Evolutionary conservation across 2,113 vertebrate genomes (phyloP).

Genomic region (Melanocharis versteri): DNA sequence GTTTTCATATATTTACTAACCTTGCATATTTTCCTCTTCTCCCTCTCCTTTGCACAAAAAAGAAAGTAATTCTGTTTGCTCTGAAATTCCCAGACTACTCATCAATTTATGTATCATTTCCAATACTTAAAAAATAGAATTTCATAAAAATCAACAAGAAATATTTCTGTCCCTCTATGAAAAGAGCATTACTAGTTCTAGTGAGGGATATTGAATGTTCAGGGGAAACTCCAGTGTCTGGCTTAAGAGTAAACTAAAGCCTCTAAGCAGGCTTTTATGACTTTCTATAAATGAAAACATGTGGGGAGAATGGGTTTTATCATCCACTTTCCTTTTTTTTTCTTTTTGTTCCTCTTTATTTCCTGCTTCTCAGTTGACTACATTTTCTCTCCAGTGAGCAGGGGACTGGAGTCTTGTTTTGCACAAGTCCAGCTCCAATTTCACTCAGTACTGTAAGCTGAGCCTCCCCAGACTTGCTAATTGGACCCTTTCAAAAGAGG

Average conservation of each 20-base stretch:
- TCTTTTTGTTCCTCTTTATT: neutral
- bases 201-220: neutral
- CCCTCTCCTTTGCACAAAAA: neutral
- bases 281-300: neutral
- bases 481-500: neutral
- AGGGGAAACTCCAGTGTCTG: neutral
- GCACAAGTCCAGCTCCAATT: neutral
- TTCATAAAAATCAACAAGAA: neutral
- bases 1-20: neutral
- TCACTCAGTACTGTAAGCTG: slow-evolving; percentile 25
- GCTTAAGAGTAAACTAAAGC: neutral
- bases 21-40: neutral
- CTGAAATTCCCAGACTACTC: neutral
- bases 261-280: neutral
- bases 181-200: neutral
- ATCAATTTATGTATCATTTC: neutral
- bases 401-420: neutral
- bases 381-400: neutral
- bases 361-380: slow-evolving; percentile 11
- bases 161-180: neutral
- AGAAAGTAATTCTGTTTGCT: neutral
- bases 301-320: neutral
- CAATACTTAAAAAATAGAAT: neutral
- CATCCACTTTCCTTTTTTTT: neutral
- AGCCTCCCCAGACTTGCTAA: neutral